phyloP scores from a whole-genome alignment of 2,113 vertebrate species.

The Perognathus longimembris region DNA sequence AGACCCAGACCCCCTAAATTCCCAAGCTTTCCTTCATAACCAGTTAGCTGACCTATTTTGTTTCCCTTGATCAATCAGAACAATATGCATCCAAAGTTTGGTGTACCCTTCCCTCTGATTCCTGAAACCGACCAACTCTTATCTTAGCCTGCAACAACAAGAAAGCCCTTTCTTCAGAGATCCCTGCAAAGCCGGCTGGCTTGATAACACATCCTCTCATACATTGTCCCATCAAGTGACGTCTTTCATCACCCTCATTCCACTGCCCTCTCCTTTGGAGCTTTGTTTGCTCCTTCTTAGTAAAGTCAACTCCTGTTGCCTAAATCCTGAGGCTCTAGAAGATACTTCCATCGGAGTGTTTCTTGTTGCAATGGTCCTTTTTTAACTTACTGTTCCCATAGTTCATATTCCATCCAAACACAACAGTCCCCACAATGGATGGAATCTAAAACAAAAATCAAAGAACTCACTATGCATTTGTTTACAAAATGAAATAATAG shows the following conservation, averaged over 20 bases:
- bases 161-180: neutral
- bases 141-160: neutral
- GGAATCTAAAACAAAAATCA: constrained; percentile 18
- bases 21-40: neutral
- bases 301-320: neutral
- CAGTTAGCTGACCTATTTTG: neutral
- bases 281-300: neutral
- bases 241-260: neutral
- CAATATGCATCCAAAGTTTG: neutral
- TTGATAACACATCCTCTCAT: neutral
- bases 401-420: neutral
- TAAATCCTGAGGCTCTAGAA: neutral
- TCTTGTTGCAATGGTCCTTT: neutral
- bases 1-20: neutral
- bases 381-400: neutral
- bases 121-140: neutral
- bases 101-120: neutral
- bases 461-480: neutral
- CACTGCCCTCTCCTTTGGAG: neutral
- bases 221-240: neutral
- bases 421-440: neutral
- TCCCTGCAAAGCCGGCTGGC: neutral
- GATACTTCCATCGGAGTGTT: neutral
- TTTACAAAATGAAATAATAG: neutral
- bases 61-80: neutral